A percentile compares a stretch with the other conserved stretches of the same genome.
These are phyloP conservation scores for Puma concolor DNA, from an alignment of 2,113 vertebrate species.

Conservation along the genomic window DNA sequence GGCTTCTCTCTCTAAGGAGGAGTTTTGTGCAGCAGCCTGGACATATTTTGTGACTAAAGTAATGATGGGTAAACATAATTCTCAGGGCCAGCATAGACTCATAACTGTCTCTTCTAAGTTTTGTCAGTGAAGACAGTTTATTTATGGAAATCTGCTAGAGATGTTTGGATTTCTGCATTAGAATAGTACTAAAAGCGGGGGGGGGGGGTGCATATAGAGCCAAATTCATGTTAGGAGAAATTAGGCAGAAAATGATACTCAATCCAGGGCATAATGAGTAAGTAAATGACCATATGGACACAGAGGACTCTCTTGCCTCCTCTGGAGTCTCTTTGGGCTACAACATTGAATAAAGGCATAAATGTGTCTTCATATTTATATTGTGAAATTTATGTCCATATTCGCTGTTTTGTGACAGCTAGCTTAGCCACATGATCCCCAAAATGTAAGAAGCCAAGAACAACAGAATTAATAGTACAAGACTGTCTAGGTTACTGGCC, in stretches of 20 bases:
- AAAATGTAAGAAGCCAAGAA: background rate
- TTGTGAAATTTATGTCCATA: background rate
- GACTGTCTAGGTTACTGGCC: background rate
- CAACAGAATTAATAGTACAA: background rate
- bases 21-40: rapidly evolving
- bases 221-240: background rate
- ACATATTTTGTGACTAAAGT: background rate
- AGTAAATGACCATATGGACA: background rate
- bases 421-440: background rate
- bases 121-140: background rate
- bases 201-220: background rate
- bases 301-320: background rate
- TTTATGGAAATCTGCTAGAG: background rate
- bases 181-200: background rate
- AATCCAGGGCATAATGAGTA: background rate
- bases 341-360: background rate
- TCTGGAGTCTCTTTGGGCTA: background rate
- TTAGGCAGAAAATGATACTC: background rate
- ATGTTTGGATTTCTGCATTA: background rate
- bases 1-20: background rate
- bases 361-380: background rate
- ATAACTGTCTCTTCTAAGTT: background rate
- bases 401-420: background rate
- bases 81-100: background rate
- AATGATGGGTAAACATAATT: background rate